Evolutionary conservation across 2,888 invertebrate species (phyloP), one percentile per base, ranked within the genome.

Genomic region (Teinopalpus imperialis): DNA sequence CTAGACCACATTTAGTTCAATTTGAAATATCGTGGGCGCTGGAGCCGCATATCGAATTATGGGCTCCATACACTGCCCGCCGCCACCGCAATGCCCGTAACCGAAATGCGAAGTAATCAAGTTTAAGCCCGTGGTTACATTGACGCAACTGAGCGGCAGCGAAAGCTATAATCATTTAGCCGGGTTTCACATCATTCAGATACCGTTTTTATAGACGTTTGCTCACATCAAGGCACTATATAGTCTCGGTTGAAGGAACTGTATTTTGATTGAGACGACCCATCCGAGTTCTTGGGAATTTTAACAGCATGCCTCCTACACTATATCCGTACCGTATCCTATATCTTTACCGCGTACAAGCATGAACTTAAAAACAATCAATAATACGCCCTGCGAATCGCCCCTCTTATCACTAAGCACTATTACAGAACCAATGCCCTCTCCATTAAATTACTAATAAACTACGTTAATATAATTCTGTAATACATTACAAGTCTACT

Each of bases 21-120:
- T 39, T 45, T 39, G 39, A 39, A 45, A 39, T 39, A 40, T 39
- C 32, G 37, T 12, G 31, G 23, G 14, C 24, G 37, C 29, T 30
- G 14, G 36, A 21, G 20, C 14, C 31, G 31, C 43, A 18, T 31
- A 37, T 31, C 37, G 30, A 44, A 44, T 37, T 44, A 31, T 44
- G 43, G 43, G 16, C 10, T 12, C 36, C 43, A 31, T 44, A 31
- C 37, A 31, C 31, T 31, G 31, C 43, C 12, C 30, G 37, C 4
- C 2, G 4, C 16, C 16, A n/a, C 43, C 30, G 23, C 36, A 35
- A 18, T 24, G 29, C 2, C 9, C 27, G 35, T 20, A 27, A 21
- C 35, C 43, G 21, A 30, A 44, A 37, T 37, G 18, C 24, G 43
- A 30, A 37, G 43, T 24, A 44, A 44, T 44, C 43, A 44, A 44